Evolutionary conservation across 2,888 invertebrate species (phyloP).

Genomic region (Amitus sp.): DNA sequence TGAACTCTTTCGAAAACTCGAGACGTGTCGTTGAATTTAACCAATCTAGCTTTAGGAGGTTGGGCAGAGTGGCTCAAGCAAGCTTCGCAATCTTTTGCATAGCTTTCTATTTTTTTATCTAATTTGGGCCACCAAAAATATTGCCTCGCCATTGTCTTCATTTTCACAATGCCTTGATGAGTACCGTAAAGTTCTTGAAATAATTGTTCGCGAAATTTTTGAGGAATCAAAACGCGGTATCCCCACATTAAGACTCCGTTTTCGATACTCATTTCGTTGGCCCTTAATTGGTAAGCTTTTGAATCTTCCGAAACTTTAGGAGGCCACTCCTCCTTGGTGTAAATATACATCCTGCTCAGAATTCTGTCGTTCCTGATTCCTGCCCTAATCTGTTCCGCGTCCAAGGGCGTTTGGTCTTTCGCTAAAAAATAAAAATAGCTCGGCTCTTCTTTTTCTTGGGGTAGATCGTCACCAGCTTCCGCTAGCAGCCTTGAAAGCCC

Average conservation of each 20-base stretch:
- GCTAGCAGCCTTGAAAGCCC: conserved; percentile 25
- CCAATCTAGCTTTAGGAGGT: conserved; percentile 31
- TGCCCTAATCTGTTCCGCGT: conserved; percentile 13
- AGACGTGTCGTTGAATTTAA: conserved; percentile 35
- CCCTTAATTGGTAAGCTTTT: conserved; percentile 9
- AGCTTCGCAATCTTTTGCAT: conserved; percentile 23
- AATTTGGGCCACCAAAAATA: conserved; percentile 48
- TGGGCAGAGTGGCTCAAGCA: conserved; percentile 30
- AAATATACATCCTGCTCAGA: conserved; percentile 24
- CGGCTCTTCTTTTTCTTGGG: not conserved
- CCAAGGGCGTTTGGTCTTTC: conserved; percentile 14
- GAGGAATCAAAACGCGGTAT: conserved; percentile 45
- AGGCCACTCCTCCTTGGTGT: conserved; percentile 26
- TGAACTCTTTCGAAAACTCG: conserved; percentile 34
- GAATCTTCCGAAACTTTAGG: not conserved
- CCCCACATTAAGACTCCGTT: conserved; percentile 42
- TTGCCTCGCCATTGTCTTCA: conserved; percentile 45
- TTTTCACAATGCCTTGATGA: conserved; percentile 45
- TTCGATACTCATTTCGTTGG: conserved; percentile 22
- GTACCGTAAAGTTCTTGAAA: conserved; percentile 45
- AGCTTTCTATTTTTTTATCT: conserved; percentile 37
- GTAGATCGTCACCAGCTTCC: no score
- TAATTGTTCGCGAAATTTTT: conserved; percentile 28
- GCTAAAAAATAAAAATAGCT: conserved; percentile 30
- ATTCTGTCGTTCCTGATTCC: conserved; percentile 16